Base-by-base conservation (phyloP, 2,113 vertebrate species). In the Aythya baeri region DNA sequence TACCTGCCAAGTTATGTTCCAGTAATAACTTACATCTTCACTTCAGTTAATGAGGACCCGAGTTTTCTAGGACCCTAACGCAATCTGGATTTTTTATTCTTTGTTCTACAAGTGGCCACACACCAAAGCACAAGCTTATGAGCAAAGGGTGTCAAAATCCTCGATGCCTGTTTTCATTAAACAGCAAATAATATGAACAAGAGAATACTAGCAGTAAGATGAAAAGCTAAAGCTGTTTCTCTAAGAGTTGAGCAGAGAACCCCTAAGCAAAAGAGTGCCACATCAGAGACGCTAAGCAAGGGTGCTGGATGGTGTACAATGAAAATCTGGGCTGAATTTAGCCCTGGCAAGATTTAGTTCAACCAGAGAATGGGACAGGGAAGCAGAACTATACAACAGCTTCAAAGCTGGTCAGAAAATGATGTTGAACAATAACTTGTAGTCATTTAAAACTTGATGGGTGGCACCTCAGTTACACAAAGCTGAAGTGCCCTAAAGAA, bases 271-370 rank as follows among this genome's bases (percentile, higher is more conserved):
- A 31, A 85, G 22, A 31, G 25, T 13, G 66, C 83, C 65, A 82
- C 86, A 88, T 76, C 58, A 96, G 38, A 91, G 27, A 46, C 76
- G 63, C 75, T 55, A 55, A 83, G 76, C 63, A 70, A 73, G 15
- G 76, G 34, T 14, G 26, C 4, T 93, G 61, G 77, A 82, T 58
- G 34, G 61, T 1, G 5, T 23, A 72, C 81, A 94, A 41, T 16
- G 32, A 88, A 93, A 96, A 88, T 83, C 72, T 50, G 71, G 43
- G 67, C 63, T 72, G 89, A 88, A 87, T 86, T 80, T 65, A 92
- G 89, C 41, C 41, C 89, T 87, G 70, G 82, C 54, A 82, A 78
- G 54, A 66, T 63, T 58, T 32, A 44, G 17, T 21, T 87, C 70
- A 76, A 36, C 17, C 18, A 66, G 66, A 85, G 74, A 61, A 82